phyloP scores from a whole-genome alignment of 1,140 invertebrate species.

The Bombus turneri region DNA sequence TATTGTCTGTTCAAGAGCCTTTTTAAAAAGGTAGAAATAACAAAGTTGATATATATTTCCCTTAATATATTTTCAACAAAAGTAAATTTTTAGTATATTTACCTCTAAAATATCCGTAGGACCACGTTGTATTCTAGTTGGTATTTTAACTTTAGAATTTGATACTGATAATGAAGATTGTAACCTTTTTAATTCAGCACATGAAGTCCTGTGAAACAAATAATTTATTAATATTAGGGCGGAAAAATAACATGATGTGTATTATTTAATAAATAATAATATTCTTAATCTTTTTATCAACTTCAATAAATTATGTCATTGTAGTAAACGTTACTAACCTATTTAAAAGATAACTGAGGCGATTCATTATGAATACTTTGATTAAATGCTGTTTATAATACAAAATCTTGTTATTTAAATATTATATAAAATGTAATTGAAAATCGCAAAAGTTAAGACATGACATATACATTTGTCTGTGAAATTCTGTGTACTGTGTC shows the following conservation, averaged over 20 bases:
- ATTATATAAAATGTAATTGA: background rate
- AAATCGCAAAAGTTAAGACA: background rate
- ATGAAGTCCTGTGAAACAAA: constrained; percentile 32
- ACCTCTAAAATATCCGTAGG: constrained; percentile 91
- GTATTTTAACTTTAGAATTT: constrained; percentile 82
- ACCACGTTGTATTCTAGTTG: constrained; percentile 87
- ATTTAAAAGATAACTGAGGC: constrained; percentile 25
- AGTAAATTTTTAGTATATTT: constrained; percentile 24
- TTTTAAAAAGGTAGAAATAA: constrained; percentile 48
- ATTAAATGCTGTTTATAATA: background rate
- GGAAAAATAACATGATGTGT: background rate
- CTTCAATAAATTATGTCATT: background rate
- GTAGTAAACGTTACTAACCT: constrained; percentile 30
- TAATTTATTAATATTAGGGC: background rate
- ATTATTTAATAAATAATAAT: constrained; percentile 8
- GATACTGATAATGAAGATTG: constrained; percentile 51
- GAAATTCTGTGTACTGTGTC: background rate
- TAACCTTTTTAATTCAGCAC: constrained; percentile 42
- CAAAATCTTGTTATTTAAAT: background rate
- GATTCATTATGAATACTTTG: constrained; percentile 39
- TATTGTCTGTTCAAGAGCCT: constrained; percentile 90
- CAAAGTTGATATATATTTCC: background rate
- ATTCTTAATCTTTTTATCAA: background rate
- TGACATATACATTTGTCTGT: background rate
- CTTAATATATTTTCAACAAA: background rate